Evolutionary conservation across 2,797 vertebrate genomes (phyloP).

Genomic region (Microctenopoma steveboyesi): DNA sequence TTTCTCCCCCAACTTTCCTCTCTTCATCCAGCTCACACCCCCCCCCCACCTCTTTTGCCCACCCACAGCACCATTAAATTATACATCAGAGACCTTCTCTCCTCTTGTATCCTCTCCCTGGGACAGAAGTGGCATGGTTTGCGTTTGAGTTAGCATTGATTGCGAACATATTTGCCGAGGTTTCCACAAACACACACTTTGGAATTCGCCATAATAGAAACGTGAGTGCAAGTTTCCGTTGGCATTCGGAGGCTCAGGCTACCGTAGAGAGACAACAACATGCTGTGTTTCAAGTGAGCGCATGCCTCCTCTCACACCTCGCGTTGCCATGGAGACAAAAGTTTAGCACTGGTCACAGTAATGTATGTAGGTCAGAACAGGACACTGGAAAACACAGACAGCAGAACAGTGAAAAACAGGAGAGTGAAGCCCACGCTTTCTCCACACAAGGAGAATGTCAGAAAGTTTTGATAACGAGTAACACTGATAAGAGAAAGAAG

Average conservation of each 20-base stretch:
- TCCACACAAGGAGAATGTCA: conserved; percentile 26
- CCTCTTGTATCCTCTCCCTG: conserved; percentile 33
- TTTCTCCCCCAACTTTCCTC: conserved; percentile 46
- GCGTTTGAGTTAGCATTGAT: neutral
- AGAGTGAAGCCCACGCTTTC: conserved; percentile 13
- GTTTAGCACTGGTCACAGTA: conserved; percentile 70
- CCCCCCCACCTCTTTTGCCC: conserved; percentile 53
- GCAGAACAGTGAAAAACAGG: conserved; percentile 11
- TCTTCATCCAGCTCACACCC: conserved; percentile 44
- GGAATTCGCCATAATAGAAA: conserved; percentile 29
- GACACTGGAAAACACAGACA: conserved; percentile 54
- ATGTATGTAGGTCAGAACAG: conserved; percentile 76
- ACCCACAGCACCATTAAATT: conserved; percentile 71
- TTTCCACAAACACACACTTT: neutral
- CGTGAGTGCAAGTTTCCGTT: conserved; percentile 48
- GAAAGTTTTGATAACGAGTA: conserved; percentile 52
- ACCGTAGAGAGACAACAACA: conserved; percentile 49
- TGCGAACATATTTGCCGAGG: conserved; percentile 1
- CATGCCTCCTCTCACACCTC: conserved; percentile 57
- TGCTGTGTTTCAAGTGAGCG: conserved; percentile 51
- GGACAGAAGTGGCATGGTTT: conserved; percentile 31
- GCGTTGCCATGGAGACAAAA: conserved; percentile 81
- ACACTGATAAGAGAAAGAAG: conserved; percentile 16
- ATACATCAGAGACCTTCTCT: conserved; percentile 73
- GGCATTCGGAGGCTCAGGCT: conserved; percentile 41